Evolutionary conservation across 2,113 vertebrate species (phyloP).

Genomic region (Chinchilla lanigera): DNA sequence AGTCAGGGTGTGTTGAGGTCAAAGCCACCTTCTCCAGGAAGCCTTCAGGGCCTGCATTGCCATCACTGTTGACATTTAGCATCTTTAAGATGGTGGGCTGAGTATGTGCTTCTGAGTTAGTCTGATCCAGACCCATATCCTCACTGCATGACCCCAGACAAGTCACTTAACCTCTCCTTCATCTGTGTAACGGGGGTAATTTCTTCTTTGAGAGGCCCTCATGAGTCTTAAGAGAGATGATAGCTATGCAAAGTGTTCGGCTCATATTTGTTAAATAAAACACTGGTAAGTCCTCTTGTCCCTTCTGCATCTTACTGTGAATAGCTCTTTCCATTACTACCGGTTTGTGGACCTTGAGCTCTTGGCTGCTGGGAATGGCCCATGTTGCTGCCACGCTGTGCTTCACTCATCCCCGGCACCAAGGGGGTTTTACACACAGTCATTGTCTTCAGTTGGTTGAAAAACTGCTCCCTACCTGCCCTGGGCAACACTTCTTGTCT

Average conservation of each 20-base stretch:
- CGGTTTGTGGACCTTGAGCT: background rate
- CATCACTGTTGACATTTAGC: background rate
- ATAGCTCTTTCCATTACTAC: background rate
- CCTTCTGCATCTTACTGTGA: background rate
- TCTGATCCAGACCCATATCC: background rate
- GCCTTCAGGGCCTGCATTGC: background rate
- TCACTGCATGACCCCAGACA: background rate
- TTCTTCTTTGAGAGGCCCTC: background rate
- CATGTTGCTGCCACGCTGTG: background rate
- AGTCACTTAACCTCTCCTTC: background rate
- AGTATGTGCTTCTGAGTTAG: background rate
- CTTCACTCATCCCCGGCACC: background rate
- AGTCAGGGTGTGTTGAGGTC: background rate
- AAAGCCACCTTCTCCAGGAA: background rate
- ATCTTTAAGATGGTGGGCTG: background rate
- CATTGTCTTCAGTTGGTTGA: background rate
- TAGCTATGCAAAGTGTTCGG: background rate
- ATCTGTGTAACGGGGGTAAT: background rate
- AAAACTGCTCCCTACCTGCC: background rate
- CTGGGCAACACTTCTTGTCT: background rate
- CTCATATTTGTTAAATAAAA: background rate
- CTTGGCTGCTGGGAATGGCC: background rate
- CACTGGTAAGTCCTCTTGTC: background rate
- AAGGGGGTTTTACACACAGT: background rate
- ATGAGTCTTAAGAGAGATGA: background rate